Base-by-base conservation (phyloP, 2,797 vertebrate genomes). In the Triplophysa bombifrons region DNA sequence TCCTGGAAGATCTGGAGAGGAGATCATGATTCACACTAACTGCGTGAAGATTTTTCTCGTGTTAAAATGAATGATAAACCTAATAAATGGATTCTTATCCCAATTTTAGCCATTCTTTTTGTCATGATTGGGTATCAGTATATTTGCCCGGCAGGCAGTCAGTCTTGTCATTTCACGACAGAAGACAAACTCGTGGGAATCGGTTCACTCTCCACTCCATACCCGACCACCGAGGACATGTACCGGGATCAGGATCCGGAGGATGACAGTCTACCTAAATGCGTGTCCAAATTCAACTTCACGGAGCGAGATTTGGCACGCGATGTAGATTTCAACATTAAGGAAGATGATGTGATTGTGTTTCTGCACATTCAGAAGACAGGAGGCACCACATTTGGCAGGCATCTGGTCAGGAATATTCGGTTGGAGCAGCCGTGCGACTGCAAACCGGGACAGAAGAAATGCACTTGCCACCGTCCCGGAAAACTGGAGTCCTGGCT, bases 331-430 rank as follows among this genome's bases (percentile, higher is more conserved):
- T 98, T 98, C 92, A 95, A 98, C 87, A 97, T 99, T 84, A 94
- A 94, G 63, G 96, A 94, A 69, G 95, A 95, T 88, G 97, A 98
- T 89, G 96, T 98, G 92, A 97, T 99, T 10, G 97, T 98, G 63
- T 99, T 98, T 84, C 87, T 99, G 78, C 97, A 99, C 93, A 99
- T 99, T 90, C 97, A 99, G 91, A 99, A 98, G 90, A 99, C 97
- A 1, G 97, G 97, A 1, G 97, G 97, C 20, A 99, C 97, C 85
- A 98, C 97, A 25, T 99, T 98, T 89, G 97, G 97, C 58, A 89
- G 97, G 66, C 97, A 99, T 88, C 87, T 99, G 91, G 97, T 98
- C 86, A 94, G 96, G 92, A 99, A 99, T 94, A 98, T 99, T 83
- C 96, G 92, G 38, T 89, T 99, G 92, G 97, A 99, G 92, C 95